phyloP scores from a whole-genome alignment of 1,140 invertebrate species.

The Ptiloglossa arizonensis region DNA sequence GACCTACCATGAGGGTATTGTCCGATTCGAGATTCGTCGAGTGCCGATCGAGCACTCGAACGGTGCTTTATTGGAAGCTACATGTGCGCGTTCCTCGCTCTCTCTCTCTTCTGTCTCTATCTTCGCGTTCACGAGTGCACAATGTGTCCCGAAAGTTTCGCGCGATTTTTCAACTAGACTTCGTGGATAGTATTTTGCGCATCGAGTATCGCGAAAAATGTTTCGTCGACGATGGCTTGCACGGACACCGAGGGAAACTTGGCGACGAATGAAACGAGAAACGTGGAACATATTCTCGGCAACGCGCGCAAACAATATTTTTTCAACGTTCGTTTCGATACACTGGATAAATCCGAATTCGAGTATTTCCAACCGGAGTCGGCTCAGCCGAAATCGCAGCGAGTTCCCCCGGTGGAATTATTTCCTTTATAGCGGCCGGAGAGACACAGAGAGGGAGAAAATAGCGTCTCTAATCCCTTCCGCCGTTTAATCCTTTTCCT shows the following conservation, averaged over 20 bases:
- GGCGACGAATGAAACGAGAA: too few species aligned
- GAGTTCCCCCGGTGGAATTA: not conserved
- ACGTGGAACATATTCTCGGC: too few species aligned
- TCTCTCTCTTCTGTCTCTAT: slow-evolving; percentile 11
- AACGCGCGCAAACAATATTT: too few species aligned
- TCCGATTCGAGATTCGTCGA: slow-evolving; percentile 71
- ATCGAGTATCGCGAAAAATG: not conserved
- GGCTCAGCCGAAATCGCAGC: not conserved
- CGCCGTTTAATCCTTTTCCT: slow-evolving; percentile 24
- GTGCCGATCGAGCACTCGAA: slow-evolving; percentile 68
- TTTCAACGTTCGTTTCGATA: not conserved
- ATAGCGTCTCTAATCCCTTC: slow-evolving; percentile 29
- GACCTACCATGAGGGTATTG: slow-evolving; percentile 68
- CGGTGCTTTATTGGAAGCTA: slow-evolving; percentile 74
- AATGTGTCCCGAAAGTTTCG: not conserved
- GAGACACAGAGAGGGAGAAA: not conserved
- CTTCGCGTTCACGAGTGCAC: not conserved
- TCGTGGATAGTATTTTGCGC: not conserved
- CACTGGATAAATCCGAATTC: not conserved
- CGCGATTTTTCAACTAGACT: not conserved
- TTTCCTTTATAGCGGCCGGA: not conserved
- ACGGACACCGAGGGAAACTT: too few species aligned
- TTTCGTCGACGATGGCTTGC: too few species aligned
- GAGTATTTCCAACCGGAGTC: not conserved
- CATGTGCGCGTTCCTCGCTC: slow-evolving; percentile 42